A percentile compares a stretch with the other conserved stretches of the same genome.
phyloP scores from a whole-genome alignment of 2,797 vertebrate species.

The Acrossocheilus fasciatus region DNA sequence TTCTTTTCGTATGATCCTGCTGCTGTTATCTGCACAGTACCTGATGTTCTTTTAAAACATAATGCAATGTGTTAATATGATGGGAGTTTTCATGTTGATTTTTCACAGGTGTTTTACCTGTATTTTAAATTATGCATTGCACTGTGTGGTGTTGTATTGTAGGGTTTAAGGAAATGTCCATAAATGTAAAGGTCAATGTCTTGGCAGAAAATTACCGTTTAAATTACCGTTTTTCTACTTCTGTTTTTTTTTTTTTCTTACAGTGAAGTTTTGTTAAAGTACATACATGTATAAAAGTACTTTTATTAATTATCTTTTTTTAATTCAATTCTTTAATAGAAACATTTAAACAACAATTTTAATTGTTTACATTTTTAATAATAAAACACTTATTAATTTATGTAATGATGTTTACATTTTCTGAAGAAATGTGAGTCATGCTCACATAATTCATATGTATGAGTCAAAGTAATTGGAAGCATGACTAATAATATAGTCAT shows the following conservation, averaged over 20 bases:
- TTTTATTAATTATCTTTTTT: not conserved
- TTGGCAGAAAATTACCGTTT: not conserved
- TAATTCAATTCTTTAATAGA: not conserved
- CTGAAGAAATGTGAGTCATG: not conserved
- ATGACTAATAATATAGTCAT: not conserved
- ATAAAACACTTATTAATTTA: not conserved
- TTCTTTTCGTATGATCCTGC: constrained; percentile 23
- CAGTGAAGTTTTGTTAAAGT: not conserved
- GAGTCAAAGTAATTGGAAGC: not conserved
- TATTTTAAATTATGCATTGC: not conserved
- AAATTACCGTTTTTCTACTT: not conserved
- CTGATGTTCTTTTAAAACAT: constrained; percentile 10
- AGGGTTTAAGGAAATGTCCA: not conserved
- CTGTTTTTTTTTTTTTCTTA: not conserved
- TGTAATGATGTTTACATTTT: not conserved
- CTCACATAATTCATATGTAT: not conserved
- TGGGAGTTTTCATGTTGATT: not conserved
- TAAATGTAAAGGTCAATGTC: not conserved
- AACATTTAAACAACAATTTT: not conserved
- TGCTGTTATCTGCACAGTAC: not conserved
- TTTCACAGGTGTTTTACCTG: not conserved
- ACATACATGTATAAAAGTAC: not conserved
- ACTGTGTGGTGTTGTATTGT: not conserved
- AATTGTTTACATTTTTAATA: not conserved
- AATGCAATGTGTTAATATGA: not conserved